Evolutionary conservation across 2,888 invertebrate genomes (phyloP).

Genomic region (Ophioninae sp.): DNA sequence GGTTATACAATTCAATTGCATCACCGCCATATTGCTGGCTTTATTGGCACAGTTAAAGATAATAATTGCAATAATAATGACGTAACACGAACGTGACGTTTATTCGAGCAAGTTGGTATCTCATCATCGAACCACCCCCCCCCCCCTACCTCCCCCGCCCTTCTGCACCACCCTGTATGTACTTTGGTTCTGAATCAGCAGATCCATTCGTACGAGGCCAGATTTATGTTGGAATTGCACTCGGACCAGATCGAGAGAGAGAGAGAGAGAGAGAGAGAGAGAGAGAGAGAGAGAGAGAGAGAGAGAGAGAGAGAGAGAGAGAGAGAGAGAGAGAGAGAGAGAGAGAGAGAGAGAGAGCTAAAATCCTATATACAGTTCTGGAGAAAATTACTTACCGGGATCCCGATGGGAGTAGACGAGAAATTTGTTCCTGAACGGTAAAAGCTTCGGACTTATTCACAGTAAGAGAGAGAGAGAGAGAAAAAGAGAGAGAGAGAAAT

Average conservation of each 20-base stretch:
- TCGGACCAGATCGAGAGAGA: slow-evolving; percentile 15
- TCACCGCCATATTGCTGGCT: no score
- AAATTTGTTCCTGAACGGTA: slow-evolving; percentile 62
- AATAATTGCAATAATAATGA: not conserved
- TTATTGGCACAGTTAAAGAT: not conserved
- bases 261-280: no score
- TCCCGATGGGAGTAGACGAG: slow-evolving; percentile 62
- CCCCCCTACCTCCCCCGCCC: no score
- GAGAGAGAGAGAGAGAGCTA: not conserved
- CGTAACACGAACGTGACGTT: slow-evolving; percentile 4
- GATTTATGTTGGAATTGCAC: slow-evolving; percentile 55
- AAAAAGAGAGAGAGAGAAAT: slow-evolving; percentile 30
- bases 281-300: slow-evolving; percentile 11
- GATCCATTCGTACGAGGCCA: slow-evolving; percentile 9
- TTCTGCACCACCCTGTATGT: not conserved
- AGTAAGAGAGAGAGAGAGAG: slow-evolving; percentile 13
- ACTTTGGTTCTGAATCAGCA: slow-evolving; percentile 24
- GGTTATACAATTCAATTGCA: no score
- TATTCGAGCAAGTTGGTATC: slow-evolving; percentile 16
- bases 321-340: not conserved
- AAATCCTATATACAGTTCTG: slow-evolving; percentile 36
- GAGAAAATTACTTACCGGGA: slow-evolving; percentile 64
- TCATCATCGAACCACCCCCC: not conserved
- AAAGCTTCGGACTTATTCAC: slow-evolving; percentile 51
- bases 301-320: slow-evolving; percentile 4